Evolutionary conservation across 1,140 invertebrate species (phyloP).

Genomic region (Zaprionus davidi): DNA sequence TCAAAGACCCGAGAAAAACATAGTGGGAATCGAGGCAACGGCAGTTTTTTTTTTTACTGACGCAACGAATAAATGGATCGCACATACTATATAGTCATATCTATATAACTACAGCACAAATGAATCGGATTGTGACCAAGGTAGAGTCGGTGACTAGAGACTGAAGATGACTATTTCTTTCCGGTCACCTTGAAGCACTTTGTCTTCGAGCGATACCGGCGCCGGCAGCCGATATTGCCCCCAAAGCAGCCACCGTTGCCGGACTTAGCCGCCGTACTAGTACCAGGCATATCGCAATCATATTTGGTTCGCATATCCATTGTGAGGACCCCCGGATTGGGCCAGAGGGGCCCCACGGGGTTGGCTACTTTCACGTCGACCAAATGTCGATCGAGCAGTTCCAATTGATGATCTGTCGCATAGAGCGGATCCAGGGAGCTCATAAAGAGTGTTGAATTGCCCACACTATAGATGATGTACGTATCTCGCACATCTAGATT

Average conservation of each 20-base stretch:
- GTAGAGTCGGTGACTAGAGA: background rate
- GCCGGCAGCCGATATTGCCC: background rate
- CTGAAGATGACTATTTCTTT: constrained; percentile 14
- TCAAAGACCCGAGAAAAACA: constrained; percentile 18
- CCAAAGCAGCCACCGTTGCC: background rate
- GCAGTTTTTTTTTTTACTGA: constrained; percentile 9
- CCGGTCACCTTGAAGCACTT: constrained; percentile 2
- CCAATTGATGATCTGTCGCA: constrained; percentile 16
- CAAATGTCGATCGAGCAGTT: constrained; percentile 50
- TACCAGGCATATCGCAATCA: constrained; percentile 3
- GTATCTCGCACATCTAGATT: constrained; percentile 29
- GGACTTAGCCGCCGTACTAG: constrained; percentile 16
- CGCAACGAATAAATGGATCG: background rate
- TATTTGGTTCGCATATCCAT: constrained; percentile 31
- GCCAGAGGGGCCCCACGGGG: constrained; percentile 27
- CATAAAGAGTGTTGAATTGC: constrained; percentile 53
- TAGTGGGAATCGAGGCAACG: constrained; percentile 9
- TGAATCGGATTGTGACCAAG: background rate
- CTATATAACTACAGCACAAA: background rate
- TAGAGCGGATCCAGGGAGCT: constrained; percentile 30
- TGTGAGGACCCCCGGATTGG: constrained; percentile 42
- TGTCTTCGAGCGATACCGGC: constrained; percentile 1
- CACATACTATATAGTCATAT: constrained; percentile 3
- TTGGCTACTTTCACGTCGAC: constrained; percentile 27
- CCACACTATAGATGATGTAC: constrained; percentile 58